A percentile compares a stretch with the other conserved stretches of the same genome.
These are phyloP conservation scores for Rugalucina vietnamica DNA, from an alignment of 2,888 invertebrate genomes.

Conservation along the genomic window DNA sequence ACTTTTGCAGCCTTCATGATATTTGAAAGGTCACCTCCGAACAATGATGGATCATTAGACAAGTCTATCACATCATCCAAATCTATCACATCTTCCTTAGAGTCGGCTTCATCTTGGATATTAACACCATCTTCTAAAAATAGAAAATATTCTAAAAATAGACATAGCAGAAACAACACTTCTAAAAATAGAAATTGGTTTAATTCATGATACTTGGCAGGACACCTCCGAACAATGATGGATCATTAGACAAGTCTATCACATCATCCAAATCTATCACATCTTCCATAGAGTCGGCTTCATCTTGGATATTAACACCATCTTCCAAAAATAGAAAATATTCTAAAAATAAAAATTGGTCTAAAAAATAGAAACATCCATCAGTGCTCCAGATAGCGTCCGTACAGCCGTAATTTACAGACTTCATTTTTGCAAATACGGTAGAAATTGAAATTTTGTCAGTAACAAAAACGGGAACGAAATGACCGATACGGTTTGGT, in stretches of 20 bases:
- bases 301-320: slow-evolving; percentile 10
- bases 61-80: background rate
- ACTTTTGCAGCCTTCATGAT: slow-evolving; percentile 15
- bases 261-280: background rate
- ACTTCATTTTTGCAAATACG: too few species aligned
- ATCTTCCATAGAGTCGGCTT: slow-evolving; percentile 23
- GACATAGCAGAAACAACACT: too few species aligned
- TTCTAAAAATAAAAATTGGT: too few species aligned
- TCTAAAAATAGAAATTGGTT: too few species aligned
- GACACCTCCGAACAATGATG: slow-evolving; percentile 9
- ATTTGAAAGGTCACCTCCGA: slow-evolving; percentile 10
- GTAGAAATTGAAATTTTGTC: too few species aligned
- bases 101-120: slow-evolving; percentile 17
- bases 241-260: background rate
- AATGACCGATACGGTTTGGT: too few species aligned
- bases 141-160: too few species aligned
- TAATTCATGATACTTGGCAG: slow-evolving; percentile 15
- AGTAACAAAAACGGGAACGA: too few species aligned
- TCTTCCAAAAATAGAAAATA: slow-evolving; percentile 31
- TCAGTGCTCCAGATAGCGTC: too few species aligned
- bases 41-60: slow-evolving; percentile 1
- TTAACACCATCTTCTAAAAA: slow-evolving; percentile 25
- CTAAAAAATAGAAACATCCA: too few species aligned
- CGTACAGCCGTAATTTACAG: too few species aligned
- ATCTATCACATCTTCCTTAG: slow-evolving; percentile 10